Evolutionary conservation across 2,888 invertebrate genomes (phyloP), one percentile per base, ranked within the genome.

Genomic region (Mongoloraphidia duomilia): DNA sequence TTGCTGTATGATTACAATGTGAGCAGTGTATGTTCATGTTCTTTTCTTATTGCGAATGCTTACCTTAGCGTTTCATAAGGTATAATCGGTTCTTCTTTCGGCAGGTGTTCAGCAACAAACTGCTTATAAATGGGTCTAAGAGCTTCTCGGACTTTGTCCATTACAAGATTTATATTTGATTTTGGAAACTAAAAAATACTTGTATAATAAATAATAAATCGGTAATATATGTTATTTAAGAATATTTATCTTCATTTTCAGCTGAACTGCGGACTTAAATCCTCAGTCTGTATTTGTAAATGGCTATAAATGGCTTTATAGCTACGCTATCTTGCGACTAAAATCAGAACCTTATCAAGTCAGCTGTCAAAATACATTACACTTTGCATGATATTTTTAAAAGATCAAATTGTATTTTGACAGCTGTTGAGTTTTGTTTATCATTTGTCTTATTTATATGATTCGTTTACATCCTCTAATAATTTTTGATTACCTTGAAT

Each of bases 141-240:
- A n/a, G 71, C 74, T 50, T 82, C 75, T 8, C 82, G 74, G 13
- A 90, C 73, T 67, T 87, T 87, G 40, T 76, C 73, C 78, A 88
- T 79, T 53, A 89, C 84, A 11, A 77, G 56, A 35, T 77, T 72
- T 14, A 83, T 71, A 59, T 89, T 80, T 2, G 88, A 76, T 68
- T 82, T 80, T 0, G 82, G 80, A 63, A 82, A 90, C 85, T 84
- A 59, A 38, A 63, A 67, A 47, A 47, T 49, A 56, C 47, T 39
- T 43, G 34, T 41, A 41, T 47, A 49, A 6, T 26, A 6, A 26
- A 26, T 26, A 6, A 3, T 26, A 26, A 26, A 26, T 26, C 3
- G 6, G 6, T 26, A 26, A 26, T 3, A 26, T 26, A 26, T 26
- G 26, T 6, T 26, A 6, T 26, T 26, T 26, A 26, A 26, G 49